Percentiles rank a stretch among this genome's conserved stretches.
Conservation (phyloP, 2,113 vertebrate species). For the Melierax canorus region DNA sequence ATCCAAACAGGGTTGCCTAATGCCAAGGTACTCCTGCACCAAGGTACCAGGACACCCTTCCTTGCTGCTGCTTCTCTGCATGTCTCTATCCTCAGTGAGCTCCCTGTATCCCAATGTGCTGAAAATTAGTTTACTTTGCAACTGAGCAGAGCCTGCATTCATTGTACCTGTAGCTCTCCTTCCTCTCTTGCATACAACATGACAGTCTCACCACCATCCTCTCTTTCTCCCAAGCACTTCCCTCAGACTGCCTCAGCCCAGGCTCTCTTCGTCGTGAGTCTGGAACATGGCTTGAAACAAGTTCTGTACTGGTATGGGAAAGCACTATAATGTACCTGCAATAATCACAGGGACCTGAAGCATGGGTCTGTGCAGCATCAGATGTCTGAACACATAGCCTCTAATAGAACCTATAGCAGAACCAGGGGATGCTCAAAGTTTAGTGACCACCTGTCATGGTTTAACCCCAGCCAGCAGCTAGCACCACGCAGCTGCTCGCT, state of each 20-base stretch:
- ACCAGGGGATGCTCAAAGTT: not conserved
- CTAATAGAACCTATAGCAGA: not conserved
- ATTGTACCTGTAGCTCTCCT: not conserved
- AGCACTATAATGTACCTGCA: not conserved
- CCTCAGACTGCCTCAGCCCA: not conserved
- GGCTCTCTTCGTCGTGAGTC: fast-evolving
- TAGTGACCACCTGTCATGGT: too few species aligned
- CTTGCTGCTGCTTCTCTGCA: not conserved
- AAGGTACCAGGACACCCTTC: not conserved
- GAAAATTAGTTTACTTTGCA: not conserved
- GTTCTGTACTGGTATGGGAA: fast-evolving
- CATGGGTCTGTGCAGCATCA: not conserved
- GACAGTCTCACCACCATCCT: not conserved
- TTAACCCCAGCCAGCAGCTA: too few species aligned
- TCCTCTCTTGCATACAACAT: not conserved
- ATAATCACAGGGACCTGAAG: not conserved
- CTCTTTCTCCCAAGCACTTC: not conserved
- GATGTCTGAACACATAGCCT: not conserved
- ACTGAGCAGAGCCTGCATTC: not conserved
- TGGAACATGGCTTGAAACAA: not conserved
- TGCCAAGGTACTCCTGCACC: not conserved
- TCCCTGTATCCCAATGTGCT: not conserved
- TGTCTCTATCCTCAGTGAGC: not conserved
- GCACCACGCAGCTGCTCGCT: too few species aligned
- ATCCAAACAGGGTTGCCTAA: not conserved